These are phyloP conservation scores for Neodontobutis hainanensis DNA, from an alignment of 2,113 vertebrate species.

Conservation along the genomic window DNA sequence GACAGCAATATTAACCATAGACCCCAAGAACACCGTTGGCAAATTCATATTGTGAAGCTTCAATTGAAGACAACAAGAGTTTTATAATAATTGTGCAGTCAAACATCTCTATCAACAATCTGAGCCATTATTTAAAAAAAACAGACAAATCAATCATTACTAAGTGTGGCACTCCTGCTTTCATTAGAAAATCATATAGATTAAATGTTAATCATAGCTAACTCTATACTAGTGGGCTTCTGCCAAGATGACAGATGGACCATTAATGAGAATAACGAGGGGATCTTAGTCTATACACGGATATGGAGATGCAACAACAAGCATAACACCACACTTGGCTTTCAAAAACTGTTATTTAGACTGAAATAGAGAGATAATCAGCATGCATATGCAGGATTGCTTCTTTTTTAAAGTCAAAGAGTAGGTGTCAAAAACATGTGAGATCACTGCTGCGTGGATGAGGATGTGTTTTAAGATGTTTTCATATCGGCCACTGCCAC, in stretches of 20 bases:
- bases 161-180: slow-evolving; percentile 48
- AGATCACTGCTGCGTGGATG: slow-evolving; percentile 37
- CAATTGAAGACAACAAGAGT: slow-evolving; percentile 44
- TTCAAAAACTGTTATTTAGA: slow-evolving; percentile 61
- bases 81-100: slow-evolving; percentile 33
- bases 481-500: slow-evolving; percentile 50
- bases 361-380: slow-evolving; percentile 61
- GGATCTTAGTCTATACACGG: slow-evolving; percentile 79
- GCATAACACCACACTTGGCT: slow-evolving; percentile 68
- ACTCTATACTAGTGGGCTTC: slow-evolving; percentile 62
- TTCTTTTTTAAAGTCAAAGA: slow-evolving; percentile 51
- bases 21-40: slow-evolving; percentile 2
- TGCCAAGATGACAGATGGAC: slow-evolving; percentile 82
- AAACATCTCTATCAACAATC: slow-evolving; percentile 43
- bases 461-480: slow-evolving; percentile 55
- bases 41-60: slow-evolving; percentile 23
- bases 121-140: slow-evolving; percentile 58
- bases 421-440: slow-evolving; percentile 52
- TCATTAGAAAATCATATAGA: slow-evolving; percentile 76
- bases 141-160: slow-evolving; percentile 64
- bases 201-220: slow-evolving; percentile 76
- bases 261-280: slow-evolving; percentile 79
- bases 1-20: not conserved
- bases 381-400: slow-evolving; percentile 21
- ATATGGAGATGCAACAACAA: slow-evolving; percentile 71